Percentiles rank a stretch among this genome's conserved stretches.
phyloP scores from a whole-genome alignment of 2,888 invertebrate genomes.

The Abrostola tripartita region DNA sequence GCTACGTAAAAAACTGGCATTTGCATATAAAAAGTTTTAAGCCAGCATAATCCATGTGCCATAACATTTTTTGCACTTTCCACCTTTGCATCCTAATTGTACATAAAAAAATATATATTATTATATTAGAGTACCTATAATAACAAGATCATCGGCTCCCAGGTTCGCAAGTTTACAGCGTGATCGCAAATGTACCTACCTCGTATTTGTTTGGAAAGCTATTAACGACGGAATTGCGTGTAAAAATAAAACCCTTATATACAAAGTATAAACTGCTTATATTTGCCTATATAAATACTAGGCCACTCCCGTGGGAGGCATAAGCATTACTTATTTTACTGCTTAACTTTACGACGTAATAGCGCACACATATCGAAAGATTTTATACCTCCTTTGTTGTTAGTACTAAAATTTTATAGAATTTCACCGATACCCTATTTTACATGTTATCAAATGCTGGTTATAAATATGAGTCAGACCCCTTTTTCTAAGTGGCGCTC shows the following conservation, averaged over 20 bases:
- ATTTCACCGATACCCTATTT: slow-evolving; percentile 43
- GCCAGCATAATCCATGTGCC: too few relatives aligned
- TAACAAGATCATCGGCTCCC: too few relatives aligned
- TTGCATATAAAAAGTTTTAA: too few relatives aligned
- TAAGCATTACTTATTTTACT: slow-evolving; percentile 49
- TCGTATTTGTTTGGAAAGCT: slow-evolving; percentile 2
- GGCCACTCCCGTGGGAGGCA: slow-evolving; percentile 25
- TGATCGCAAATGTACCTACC: too few relatives aligned
- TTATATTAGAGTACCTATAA: too few relatives aligned
- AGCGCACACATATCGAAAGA: slow-evolving; percentile 35
- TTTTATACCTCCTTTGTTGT: slow-evolving; percentile 45
- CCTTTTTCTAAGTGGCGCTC: slow-evolving; percentile 19
- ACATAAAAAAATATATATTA: too few relatives aligned
- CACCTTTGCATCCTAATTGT: too few relatives aligned
- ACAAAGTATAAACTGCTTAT: slow-evolving; percentile 8
- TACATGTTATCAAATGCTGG: slow-evolving; percentile 44
- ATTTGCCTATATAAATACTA: slow-evolving; percentile 30
- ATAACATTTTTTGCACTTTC: too few relatives aligned
- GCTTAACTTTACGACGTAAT: slow-evolving; percentile 51
- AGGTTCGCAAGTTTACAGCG: too few relatives aligned
- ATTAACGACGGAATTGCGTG: background rate
- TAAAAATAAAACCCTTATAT: slow-evolving; percentile 3
- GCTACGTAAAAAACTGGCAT: too few relatives aligned
- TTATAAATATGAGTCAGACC: slow-evolving; percentile 36
- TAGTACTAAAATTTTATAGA: slow-evolving; percentile 54